Evolutionary conservation across 2,888 invertebrate genomes (phyloP).

Genomic region (Cantharis rufa): DNA sequence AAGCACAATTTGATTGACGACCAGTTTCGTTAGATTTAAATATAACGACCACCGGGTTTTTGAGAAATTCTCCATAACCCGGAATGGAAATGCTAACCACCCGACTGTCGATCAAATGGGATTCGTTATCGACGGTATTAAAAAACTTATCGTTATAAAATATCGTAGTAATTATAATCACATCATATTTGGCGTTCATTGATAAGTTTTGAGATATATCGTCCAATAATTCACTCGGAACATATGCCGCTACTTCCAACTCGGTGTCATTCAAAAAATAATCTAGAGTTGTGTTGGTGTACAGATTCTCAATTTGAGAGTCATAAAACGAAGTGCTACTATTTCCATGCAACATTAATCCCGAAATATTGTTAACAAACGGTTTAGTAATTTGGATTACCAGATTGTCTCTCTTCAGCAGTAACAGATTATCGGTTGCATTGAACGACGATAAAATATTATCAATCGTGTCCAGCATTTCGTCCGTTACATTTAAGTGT

Average conservation of each 20-base stretch:
- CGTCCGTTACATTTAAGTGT: slow-evolving; percentile 66
- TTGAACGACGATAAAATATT: slow-evolving; percentile 57
- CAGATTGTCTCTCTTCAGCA: slow-evolving; percentile 56
- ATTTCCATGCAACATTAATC: slow-evolving; percentile 54
- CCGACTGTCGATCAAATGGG: slow-evolving; percentile 51
- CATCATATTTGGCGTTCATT: slow-evolving; percentile 26
- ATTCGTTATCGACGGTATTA: slow-evolving; percentile 37
- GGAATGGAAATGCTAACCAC: slow-evolving; percentile 66
- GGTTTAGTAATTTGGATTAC: slow-evolving; percentile 61
- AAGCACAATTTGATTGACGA: slow-evolving; percentile 56
- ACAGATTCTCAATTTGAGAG: slow-evolving; percentile 54
- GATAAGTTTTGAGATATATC: slow-evolving; percentile 30
- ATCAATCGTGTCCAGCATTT: slow-evolving; percentile 64
- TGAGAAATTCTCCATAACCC: slow-evolving; percentile 60
- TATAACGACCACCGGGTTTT: slow-evolving; percentile 61
- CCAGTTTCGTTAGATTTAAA: slow-evolving; percentile 51
- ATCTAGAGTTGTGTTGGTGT: slow-evolving; percentile 55
- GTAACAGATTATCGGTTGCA: slow-evolving; percentile 37
- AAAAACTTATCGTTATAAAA: slow-evolving; percentile 49
- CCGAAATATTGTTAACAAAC: slow-evolving; percentile 57
- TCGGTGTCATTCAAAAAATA: slow-evolving; percentile 40
- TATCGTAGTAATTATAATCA: slow-evolving; percentile 42
- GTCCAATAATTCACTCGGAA: slow-evolving; percentile 42
- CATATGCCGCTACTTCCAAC: slow-evolving; percentile 44
- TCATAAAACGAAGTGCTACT: slow-evolving; percentile 48